phyloP scores from a whole-genome alignment of 1,140 invertebrate genomes.

The Pectinophora gossypiella region DNA sequence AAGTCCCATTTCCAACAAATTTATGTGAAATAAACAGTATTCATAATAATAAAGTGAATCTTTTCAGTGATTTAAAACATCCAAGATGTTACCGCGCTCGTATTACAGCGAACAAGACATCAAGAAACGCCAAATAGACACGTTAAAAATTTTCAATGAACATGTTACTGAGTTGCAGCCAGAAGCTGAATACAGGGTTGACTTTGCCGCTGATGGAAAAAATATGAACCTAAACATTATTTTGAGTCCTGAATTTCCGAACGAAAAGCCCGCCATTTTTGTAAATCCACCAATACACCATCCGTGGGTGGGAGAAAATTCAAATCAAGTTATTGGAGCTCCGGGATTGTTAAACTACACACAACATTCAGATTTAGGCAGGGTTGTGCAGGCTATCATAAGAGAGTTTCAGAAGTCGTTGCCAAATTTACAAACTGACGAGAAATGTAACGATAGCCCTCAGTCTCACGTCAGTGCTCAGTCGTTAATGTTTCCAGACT shows the following conservation, averaged over 20 bases:
- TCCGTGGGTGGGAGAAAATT: conserved; percentile 80
- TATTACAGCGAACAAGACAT: conserved; percentile 69
- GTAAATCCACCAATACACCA: conserved; percentile 80
- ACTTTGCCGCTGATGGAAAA: conserved; percentile 78
- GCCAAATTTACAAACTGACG: conserved; percentile 35
- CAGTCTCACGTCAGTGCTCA: conserved; percentile 37
- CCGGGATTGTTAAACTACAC: conserved; percentile 86
- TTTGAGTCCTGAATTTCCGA: conserved; percentile 81
- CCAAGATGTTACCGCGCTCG: conserved; percentile 45
- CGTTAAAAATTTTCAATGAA: conserved; percentile 82
- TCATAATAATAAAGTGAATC: too few species aligned
- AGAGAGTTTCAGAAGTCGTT: conserved; percentile 82
- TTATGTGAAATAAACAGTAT: too few species aligned
- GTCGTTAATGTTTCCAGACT: conserved; percentile 76
- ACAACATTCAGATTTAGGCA: conserved; percentile 84
- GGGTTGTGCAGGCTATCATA: conserved; percentile 86
- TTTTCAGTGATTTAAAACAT: not conserved
- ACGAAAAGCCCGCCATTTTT: conserved; percentile 82
- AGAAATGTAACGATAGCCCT: conserved; percentile 45
- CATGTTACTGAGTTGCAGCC: conserved; percentile 83
- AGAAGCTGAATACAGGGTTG: conserved; percentile 82
- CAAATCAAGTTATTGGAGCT: conserved; percentile 80
- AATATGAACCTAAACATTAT: conserved; percentile 80
- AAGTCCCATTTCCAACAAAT: too few species aligned
- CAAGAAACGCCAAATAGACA: conserved; percentile 80